phyloP scores from a whole-genome alignment of 2,888 invertebrate genomes.

The Drosophila tripunctata region DNA sequence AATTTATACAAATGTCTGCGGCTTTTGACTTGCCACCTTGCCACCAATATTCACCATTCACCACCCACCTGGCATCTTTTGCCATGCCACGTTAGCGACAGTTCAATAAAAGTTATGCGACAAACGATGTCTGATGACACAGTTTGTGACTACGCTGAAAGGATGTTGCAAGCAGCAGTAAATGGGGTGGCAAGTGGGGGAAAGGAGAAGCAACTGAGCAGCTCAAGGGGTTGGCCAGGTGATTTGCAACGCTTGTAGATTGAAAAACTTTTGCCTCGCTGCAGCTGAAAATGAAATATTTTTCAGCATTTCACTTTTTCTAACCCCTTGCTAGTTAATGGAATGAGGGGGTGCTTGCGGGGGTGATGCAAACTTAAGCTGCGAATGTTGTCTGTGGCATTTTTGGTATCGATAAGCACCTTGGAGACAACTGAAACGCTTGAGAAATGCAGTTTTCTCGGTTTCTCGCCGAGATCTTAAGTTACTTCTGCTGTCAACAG shows the following conservation, averaged over 20 bases:
- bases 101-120: conserved; percentile 78
- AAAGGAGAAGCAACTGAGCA: neutral
- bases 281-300: conserved; percentile 77
- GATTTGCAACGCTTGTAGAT: conserved; percentile 56
- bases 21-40: conserved; percentile 73
- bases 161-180: conserved; percentile 8
- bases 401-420: conserved; percentile 58
- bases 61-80: neutral
- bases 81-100: conserved; percentile 50
- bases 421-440: conserved; percentile 45
- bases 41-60: conserved; percentile 56
- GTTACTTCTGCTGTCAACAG: conserved; percentile 59
- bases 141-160: conserved; percentile 49
- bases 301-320: conserved; percentile 44
- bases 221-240: conserved; percentile 21
- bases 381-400: conserved; percentile 4
- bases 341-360: too few relatives aligned
- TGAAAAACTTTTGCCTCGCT: conserved; percentile 75
- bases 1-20: conserved; percentile 78
- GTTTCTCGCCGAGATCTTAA: conserved; percentile 38
- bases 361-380: conserved; percentile 27
- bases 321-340: too few relatives aligned
- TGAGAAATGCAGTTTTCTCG: conserved; percentile 39
- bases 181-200: neutral
- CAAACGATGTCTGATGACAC: conserved; percentile 67